Evolutionary conservation across 2,797 vertebrate species (phyloP).

Genomic region (Anabacerthia variegaticeps): DNA sequence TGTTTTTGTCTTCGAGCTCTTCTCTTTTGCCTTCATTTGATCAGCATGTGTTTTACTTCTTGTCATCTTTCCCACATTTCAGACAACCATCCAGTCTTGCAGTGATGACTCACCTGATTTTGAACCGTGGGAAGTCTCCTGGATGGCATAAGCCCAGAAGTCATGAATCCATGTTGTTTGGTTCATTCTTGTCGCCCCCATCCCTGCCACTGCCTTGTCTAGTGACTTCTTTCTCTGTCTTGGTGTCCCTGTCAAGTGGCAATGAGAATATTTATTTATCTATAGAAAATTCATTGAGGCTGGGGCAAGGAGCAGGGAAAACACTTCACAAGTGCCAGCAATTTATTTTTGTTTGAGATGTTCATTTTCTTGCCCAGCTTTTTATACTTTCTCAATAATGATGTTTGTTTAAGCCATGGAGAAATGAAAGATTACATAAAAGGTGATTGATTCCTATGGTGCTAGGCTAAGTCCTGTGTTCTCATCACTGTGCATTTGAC

Average conservation of each 20-base stretch:
- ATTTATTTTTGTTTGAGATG: not conserved
- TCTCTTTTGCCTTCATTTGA: not conserved
- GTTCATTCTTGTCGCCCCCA: not conserved
- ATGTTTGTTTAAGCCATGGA: not conserved
- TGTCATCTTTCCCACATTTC: not conserved
- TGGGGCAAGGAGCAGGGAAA: not conserved
- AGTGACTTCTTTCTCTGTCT: not conserved
- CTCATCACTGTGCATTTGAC: not conserved
- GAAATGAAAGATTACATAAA: not conserved
- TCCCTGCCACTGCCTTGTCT: not conserved
- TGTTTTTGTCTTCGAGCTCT: not conserved
- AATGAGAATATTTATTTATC: not conserved
- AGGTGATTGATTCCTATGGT: not conserved
- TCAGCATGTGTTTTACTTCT: not conserved
- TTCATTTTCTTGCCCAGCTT: not conserved
- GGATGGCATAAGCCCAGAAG: not conserved
- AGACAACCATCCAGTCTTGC: not conserved
- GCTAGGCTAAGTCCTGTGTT: not conserved
- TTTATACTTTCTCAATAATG: not conserved
- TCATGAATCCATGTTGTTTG: not conserved
- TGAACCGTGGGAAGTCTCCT: not conserved
- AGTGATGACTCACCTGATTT: not conserved
- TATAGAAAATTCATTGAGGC: not conserved
- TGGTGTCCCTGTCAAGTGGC: not conserved
- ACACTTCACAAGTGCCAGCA: not conserved